A percentile compares a stretch with the other conserved stretches of the same genome.
Conservation (phyloP, 2,113 vertebrate genomes). For the Spea bombifrons region DNA sequence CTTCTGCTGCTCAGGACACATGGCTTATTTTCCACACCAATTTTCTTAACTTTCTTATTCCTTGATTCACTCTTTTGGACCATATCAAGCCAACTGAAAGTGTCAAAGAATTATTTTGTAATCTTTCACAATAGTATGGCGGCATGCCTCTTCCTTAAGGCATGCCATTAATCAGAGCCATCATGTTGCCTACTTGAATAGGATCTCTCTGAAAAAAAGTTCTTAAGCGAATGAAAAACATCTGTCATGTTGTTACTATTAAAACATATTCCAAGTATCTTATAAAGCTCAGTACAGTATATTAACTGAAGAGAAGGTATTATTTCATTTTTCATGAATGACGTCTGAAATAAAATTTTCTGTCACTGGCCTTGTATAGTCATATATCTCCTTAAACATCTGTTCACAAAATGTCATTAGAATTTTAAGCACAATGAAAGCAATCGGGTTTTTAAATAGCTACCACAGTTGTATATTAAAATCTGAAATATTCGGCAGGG, state of each 20-base stretch:
- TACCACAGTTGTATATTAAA: conserved; percentile 15
- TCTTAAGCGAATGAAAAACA: conserved; percentile 40
- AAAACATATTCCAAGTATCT: conserved; percentile 36
- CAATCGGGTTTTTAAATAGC: conserved; percentile 38
- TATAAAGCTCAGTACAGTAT: conserved; percentile 35
- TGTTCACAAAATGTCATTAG: conserved; percentile 31
- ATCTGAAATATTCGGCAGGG: background rate
- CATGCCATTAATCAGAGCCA: conserved; percentile 42
- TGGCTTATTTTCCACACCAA: too few relatives aligned
- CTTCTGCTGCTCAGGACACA: too few relatives aligned
- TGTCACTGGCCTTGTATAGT: conserved; percentile 32
- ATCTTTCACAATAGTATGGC: conserved; percentile 5
- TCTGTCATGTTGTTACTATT: conserved; percentile 38
- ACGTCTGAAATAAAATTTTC: conserved; percentile 31
- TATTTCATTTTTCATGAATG: conserved; percentile 36
- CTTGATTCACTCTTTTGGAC: background rate
- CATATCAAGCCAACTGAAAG: background rate
- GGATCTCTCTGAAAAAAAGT: conserved; percentile 15
- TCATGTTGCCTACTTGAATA: conserved; percentile 23
- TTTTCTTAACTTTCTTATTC: too few relatives aligned
- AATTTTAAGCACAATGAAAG: conserved; percentile 32
- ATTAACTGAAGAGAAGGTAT: conserved; percentile 20
- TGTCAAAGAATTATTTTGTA: conserved; percentile 10
- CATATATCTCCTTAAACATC: conserved; percentile 25
- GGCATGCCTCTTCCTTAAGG: conserved; percentile 24